phyloP scores from a whole-genome alignment of 2,888 invertebrate genomes.

The Allacma fusca region DNA sequence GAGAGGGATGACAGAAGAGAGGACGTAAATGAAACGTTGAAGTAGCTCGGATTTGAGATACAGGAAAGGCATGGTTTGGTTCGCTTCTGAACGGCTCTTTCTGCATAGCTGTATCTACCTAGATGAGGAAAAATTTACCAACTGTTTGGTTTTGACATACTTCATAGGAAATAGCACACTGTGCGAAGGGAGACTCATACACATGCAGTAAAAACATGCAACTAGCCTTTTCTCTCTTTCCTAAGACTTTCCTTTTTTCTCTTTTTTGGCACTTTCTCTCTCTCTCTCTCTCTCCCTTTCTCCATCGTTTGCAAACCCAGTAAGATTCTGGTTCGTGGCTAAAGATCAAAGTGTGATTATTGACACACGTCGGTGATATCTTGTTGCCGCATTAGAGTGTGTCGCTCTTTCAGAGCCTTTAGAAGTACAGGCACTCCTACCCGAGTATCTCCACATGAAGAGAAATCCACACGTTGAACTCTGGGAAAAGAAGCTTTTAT shows the following conservation, averaged over 20 bases:
- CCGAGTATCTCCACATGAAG: neutral
- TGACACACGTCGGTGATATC: conserved; percentile 38
- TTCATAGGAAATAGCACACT: neutral
- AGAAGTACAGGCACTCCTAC: neutral
- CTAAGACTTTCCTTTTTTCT: too few species aligned
- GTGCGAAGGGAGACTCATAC: neutral
- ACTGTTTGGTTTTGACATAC: conserved; percentile 24
- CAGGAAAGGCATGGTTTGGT: too few species aligned
- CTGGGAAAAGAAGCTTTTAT: conserved; percentile 34
- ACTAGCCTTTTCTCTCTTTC: too few species aligned
- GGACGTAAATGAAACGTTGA: too few species aligned
- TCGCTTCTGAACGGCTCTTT: neutral
- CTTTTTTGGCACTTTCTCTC: too few species aligned
- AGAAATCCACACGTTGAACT: conserved; percentile 9
- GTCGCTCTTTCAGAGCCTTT: conserved; percentile 5
- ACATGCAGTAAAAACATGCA: neutral
- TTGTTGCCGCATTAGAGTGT: conserved; percentile 39
- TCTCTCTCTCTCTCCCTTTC: too few species aligned
- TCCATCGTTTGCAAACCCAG: too few species aligned
- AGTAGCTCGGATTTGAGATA: too few species aligned
- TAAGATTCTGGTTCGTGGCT: conserved; percentile 23
- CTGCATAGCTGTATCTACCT: neutral
- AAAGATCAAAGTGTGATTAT: conserved; percentile 40
- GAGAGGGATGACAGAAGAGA: too few species aligned
- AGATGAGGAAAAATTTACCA: conserved; percentile 7